These are phyloP conservation scores for Monochamus saltuarius DNA, from an alignment of 1,140 invertebrate genomes.

Conservation along the genomic window DNA sequence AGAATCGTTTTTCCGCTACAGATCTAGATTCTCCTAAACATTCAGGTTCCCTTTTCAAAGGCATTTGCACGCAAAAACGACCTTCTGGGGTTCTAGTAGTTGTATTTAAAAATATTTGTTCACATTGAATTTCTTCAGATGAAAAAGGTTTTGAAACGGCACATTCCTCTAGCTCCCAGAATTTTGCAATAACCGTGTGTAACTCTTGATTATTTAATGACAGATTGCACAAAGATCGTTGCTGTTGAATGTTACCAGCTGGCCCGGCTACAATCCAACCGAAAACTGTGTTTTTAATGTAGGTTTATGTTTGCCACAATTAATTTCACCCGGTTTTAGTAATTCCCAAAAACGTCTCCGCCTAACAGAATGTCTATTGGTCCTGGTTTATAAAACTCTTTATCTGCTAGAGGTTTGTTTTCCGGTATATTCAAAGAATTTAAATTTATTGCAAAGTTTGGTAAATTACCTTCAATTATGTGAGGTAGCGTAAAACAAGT, in stretches of 20 bases:
- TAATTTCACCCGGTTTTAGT: too few relatives aligned
- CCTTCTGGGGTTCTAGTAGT: background rate
- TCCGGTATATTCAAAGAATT: background rate
- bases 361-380: too few relatives aligned
- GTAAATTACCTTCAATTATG: too few relatives aligned
- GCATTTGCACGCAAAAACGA: conserved; percentile 5
- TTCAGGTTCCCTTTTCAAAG: background rate
- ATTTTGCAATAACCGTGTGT: background rate
- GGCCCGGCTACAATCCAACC: too few relatives aligned
- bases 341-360: too few relatives aligned
- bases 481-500: background rate
- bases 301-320: too few relatives aligned
- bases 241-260: too few relatives aligned
- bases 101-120: background rate
- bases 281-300: too few relatives aligned
- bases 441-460: background rate
- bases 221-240: background rate
- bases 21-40: background rate
- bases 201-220: background rate
- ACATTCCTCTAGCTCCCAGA: conserved; percentile 11
- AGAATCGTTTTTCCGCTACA: background rate
- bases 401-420: too few relatives aligned
- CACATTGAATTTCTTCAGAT: background rate
- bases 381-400: too few relatives aligned
- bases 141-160: background rate